phyloP scores from a whole-genome alignment of 1,140 invertebrate genomes.

The Drosophila rufa region DNA sequence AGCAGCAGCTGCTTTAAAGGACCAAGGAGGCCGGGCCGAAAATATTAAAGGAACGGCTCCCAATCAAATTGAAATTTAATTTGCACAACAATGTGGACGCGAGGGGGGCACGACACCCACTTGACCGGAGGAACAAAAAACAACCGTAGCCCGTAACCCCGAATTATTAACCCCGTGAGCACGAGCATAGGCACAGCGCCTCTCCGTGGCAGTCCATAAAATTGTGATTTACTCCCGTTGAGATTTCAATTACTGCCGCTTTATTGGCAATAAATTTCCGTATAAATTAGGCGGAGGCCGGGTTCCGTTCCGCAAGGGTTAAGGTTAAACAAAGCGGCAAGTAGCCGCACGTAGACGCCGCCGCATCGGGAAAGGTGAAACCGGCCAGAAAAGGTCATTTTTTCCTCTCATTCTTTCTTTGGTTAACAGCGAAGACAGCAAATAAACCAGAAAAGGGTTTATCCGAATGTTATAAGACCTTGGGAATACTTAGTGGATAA shows the following conservation, averaged over 20 bases:
- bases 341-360: slow-evolving; percentile 34
- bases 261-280: slow-evolving; percentile 82
- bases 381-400: slow-evolving; percentile 22
- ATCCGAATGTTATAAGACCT: background rate
- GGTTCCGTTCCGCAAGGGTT: slow-evolving; percentile 32
- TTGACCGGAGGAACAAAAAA: slow-evolving; percentile 45
- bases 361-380: slow-evolving; percentile 32
- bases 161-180: slow-evolving; percentile 65
- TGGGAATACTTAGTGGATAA: background rate
- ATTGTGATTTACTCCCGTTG: slow-evolving; percentile 81
- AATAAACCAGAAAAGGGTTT: slow-evolving; percentile 6
- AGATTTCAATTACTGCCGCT: slow-evolving; percentile 82
- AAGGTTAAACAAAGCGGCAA: slow-evolving; percentile 55
- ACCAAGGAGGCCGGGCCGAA: background rate
- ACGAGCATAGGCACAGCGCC: background rate
- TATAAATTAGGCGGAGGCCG: slow-evolving; percentile 72
- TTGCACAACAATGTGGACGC: slow-evolving; percentile 65
- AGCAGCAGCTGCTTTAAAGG: slow-evolving; percentile 43
- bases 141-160: slow-evolving; percentile 21
- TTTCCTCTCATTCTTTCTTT: background rate
- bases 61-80: slow-evolving; percentile 82
- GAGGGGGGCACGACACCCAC: background rate
- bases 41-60: slow-evolving; percentile 43
- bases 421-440: slow-evolving; percentile 24
- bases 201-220: slow-evolving; percentile 71